Percentiles rank a stretch among this genome's conserved stretches.
Evolutionary conservation across 1,140 invertebrate species (phyloP).

Genomic region (Scylla paramamosain): DNA sequence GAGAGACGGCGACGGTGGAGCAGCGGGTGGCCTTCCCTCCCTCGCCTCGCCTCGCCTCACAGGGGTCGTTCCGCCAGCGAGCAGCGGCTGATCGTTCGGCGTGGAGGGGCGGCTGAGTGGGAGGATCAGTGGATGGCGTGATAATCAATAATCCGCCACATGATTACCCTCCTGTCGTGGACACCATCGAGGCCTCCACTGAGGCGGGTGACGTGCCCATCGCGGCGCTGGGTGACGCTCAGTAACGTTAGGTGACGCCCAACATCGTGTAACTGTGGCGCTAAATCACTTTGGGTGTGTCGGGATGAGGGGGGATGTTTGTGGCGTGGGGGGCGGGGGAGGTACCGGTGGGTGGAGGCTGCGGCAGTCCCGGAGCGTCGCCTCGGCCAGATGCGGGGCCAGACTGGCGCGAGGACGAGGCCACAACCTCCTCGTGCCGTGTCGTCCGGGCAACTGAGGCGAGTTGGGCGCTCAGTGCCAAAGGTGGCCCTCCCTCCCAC

Average conservation of each 20-base stretch:
- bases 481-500: slow-evolving; percentile 2
- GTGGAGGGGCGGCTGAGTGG: neutral
- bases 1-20: neutral
- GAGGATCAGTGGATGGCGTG: neutral
- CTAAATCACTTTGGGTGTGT: neutral
- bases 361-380: neutral
- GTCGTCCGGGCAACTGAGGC: neutral
- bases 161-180: neutral
- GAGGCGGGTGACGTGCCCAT: neutral
- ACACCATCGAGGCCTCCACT: neutral
- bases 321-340: neutral
- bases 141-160: slow-evolving; percentile 23
- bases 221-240: neutral
- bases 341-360: neutral
- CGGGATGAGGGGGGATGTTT: neutral
- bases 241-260: neutral
- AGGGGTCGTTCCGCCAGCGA: neutral
- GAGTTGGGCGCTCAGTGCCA: slow-evolving; percentile 9
- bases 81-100: neutral
- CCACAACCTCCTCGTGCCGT: neutral
- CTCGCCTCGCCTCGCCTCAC: neutral
- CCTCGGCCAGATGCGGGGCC: slow-evolving; percentile 4
- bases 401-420: slow-evolving; percentile 6
- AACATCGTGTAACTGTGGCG: neutral
- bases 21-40: neutral